Evolutionary conservation across 2,113 vertebrate species (phyloP).

Genomic region (Cisticola juncidis): DNA sequence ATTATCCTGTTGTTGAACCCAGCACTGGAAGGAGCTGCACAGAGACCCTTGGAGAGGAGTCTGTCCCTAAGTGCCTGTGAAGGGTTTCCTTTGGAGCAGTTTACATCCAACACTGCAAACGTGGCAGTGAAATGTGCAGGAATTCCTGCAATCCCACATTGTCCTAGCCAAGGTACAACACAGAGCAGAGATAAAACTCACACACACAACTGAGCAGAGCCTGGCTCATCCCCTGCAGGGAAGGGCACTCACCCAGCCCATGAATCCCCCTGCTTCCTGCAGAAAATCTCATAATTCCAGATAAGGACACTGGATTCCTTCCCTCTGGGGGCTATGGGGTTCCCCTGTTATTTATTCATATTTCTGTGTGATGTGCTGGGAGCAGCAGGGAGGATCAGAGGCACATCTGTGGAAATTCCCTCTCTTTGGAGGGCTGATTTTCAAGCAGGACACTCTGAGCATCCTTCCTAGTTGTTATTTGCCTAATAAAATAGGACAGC

Average conservation of each 20-base stretch:
- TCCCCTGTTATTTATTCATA: neutral
- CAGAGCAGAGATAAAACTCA: neutral
- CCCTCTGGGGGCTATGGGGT: neutral
- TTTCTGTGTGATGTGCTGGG: neutral
- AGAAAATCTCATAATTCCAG: neutral
- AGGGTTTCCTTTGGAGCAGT: neutral
- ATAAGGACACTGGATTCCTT: neutral
- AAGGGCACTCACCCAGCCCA: neutral
- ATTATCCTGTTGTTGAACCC: neutral
- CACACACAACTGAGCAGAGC: neutral
- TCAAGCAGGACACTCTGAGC: neutral
- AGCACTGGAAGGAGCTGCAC: neutral
- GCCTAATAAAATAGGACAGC: neutral
- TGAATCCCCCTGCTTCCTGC: neutral
- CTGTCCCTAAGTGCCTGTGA: conserved; percentile 3
- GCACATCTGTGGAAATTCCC: neutral
- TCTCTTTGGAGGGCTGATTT: neutral
- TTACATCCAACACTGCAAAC: neutral
- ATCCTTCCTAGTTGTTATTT: neutral
- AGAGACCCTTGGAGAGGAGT: neutral
- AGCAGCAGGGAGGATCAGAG: neutral
- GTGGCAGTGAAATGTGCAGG: neutral
- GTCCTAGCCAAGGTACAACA: neutral
- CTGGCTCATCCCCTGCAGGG: neutral
- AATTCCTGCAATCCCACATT: neutral